phyloP scores from a whole-genome alignment of 2,113 vertebrate species.

The Rhabdomys dilectus region DNA sequence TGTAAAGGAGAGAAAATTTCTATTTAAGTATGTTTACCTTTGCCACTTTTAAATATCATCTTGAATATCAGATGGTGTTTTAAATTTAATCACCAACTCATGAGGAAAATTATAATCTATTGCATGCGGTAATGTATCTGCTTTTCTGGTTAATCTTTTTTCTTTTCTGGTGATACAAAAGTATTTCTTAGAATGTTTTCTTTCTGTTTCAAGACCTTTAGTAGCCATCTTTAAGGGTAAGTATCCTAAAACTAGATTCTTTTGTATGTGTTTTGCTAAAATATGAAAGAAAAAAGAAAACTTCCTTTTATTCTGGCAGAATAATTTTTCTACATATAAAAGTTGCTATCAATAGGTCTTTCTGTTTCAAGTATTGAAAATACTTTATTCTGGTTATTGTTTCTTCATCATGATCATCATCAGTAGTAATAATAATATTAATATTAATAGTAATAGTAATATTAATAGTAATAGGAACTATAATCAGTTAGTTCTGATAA shows the following conservation, averaged over 20 bases:
- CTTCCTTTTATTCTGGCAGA: neutral
- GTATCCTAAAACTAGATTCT: neutral
- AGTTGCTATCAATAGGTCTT: neutral
- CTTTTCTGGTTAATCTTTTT: neutral
- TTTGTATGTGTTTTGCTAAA: neutral
- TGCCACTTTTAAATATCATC: neutral
- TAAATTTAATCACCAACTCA: slow-evolving; percentile 41
- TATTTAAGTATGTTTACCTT: neutral
- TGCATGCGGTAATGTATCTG: neutral
- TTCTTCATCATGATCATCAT: too few relatives aligned
- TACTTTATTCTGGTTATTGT: neutral
- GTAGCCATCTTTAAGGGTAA: neutral
- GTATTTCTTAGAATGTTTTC: neutral
- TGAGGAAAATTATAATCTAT: slow-evolving; percentile 25
- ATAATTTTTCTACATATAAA: neutral
- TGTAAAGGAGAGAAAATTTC: neutral
- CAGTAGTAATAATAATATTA: neutral
- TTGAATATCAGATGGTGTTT: neutral
- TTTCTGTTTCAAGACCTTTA: slow-evolving; percentile 21
- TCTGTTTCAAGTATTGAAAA: neutral
- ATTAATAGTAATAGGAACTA: neutral
- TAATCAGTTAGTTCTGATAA: neutral
- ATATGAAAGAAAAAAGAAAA: neutral
- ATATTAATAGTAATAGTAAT: too few relatives aligned
- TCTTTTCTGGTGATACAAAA: neutral